phyloP scores from a whole-genome alignment of 2,797 vertebrate genomes.

The Premnoplex brunnescens region DNA sequence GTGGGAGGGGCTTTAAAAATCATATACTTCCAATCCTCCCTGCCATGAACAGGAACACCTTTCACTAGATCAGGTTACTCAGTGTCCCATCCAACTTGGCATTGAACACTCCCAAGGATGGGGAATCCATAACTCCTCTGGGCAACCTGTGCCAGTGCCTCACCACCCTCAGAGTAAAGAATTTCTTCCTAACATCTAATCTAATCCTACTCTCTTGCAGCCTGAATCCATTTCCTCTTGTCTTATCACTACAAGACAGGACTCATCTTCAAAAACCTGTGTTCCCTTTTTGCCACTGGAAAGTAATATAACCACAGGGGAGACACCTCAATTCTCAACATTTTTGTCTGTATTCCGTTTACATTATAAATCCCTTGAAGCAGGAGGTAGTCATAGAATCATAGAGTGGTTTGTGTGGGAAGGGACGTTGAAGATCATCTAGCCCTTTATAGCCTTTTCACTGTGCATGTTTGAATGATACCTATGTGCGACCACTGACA shows the following conservation, averaged over 20 bases:
- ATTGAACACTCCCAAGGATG: neutral
- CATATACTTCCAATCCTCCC: fast-evolving
- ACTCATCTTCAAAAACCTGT: neutral
- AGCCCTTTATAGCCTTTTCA: neutral
- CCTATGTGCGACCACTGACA: neutral
- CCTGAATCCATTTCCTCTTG: neutral
- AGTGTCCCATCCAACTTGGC: neutral
- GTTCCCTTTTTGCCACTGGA: neutral
- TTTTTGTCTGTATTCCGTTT: neutral
- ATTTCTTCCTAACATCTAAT: neutral
- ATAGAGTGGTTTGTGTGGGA: neutral
- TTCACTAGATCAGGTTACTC: fast-evolving
- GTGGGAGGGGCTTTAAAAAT: neutral
- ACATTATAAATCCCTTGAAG: neutral
- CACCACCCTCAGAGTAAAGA: neutral
- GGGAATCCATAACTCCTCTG: neutral
- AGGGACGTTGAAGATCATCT: neutral
- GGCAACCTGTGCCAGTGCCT: neutral
- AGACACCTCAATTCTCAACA: fast-evolving
- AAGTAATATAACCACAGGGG: neutral
- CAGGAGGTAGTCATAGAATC: neutral
- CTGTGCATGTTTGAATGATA: neutral
- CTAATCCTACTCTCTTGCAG: neutral
- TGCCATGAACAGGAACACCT: too few species aligned
- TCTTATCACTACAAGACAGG: neutral